phyloP scores from a whole-genome alignment of 2,888 invertebrate genomes.

The Atethmia centrago region DNA sequence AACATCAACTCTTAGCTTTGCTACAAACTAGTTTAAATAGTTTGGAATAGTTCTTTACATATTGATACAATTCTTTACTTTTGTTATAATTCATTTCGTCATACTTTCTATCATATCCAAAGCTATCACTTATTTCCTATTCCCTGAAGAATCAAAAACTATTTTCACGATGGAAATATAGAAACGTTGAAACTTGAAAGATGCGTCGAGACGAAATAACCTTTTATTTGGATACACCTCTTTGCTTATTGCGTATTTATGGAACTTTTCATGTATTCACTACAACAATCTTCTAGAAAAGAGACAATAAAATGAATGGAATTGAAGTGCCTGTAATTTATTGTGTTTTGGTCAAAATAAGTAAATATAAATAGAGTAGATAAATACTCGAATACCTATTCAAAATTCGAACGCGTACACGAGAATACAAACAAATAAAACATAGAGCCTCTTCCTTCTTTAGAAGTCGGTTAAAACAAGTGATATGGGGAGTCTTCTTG shows the following conservation, averaged over 20 bases:
- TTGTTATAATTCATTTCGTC: no score
- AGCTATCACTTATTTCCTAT: conserved; percentile 12
- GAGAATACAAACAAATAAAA: not conserved
- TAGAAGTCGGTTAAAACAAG: not conserved
- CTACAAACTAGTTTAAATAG: no score
- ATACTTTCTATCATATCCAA: not conserved
- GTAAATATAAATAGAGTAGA: not conserved
- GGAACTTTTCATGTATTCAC: conserved; percentile 22
- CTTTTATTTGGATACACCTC: conserved; percentile 62
- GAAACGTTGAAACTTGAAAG: not conserved
- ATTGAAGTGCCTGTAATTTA: conserved; percentile 13
- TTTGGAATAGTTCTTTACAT: no score
- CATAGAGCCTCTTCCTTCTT: not conserved
- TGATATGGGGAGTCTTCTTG: not conserved
- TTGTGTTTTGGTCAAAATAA: not conserved
- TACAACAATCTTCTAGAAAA: conserved; percentile 15
- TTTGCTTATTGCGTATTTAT: conserved; percentile 58
- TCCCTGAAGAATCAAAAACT: conserved; percentile 23
- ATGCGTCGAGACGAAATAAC: conserved; percentile 24
- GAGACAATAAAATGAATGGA: conserved; percentile 16
- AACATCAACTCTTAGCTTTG: no score
- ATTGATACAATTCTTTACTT: no score
- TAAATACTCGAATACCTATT: not conserved
- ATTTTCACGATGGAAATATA: conserved; percentile 22
- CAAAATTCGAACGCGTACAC: no score